These are phyloP conservation scores for Sciaenops ocellatus DNA, from an alignment of 2,797 vertebrate genomes.

Conservation along the genomic window DNA sequence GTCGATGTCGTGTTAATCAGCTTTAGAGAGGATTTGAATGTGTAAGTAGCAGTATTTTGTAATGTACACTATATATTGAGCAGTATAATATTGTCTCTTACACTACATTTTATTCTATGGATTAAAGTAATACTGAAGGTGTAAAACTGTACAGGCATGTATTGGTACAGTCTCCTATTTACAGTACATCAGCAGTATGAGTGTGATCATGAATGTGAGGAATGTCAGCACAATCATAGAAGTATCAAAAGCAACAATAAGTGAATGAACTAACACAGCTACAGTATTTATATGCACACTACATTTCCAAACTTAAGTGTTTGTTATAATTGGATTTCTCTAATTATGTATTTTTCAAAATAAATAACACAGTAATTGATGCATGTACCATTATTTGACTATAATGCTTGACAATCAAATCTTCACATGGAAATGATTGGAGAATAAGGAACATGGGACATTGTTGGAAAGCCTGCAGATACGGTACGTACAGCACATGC, in stretches of 20 bases:
- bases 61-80: neutral
- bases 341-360: neutral
- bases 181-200: neutral
- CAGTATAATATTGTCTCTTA: neutral
- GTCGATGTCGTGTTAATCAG: neutral
- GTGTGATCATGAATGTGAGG: neutral
- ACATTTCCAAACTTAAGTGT: too few relatives aligned
- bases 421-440: neutral
- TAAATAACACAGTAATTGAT: neutral
- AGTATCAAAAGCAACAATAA: neutral
- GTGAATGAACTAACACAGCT: neutral
- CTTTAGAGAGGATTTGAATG: neutral
- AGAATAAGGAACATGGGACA: neutral
- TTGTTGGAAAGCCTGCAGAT: neutral
- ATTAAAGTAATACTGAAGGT: neutral
- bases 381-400: neutral
- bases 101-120: neutral
- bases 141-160: neutral
- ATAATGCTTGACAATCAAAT: neutral
- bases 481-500: neutral
- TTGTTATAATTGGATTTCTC: neutral
- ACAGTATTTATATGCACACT: neutral
- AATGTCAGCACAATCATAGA: neutral
- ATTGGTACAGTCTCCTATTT: neutral
- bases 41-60: neutral